phyloP scores from a whole-genome alignment of 2,113 vertebrate species.

The Isichthys henryi region DNA sequence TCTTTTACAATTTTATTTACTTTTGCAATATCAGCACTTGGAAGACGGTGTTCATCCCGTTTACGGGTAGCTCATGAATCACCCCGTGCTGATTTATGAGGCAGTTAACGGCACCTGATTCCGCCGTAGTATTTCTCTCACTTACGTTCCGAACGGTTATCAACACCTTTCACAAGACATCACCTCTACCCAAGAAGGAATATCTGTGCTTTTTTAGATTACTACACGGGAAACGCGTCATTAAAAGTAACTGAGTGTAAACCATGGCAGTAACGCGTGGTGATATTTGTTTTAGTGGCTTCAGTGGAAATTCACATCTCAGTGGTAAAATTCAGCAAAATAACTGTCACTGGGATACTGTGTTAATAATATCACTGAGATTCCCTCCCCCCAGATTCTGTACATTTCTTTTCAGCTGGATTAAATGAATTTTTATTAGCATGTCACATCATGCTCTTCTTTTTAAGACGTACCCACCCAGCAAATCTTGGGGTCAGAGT shows the following conservation, averaged over 20 bases:
- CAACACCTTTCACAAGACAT: not conserved
- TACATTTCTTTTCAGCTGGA: not conserved
- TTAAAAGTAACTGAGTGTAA: not conserved
- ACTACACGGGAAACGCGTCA: not conserved
- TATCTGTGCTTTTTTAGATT: not conserved
- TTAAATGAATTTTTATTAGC: not conserved
- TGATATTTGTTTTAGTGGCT: not conserved
- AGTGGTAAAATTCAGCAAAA: not conserved
- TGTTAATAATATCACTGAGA: not conserved
- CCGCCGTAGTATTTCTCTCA: not conserved
- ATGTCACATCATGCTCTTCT: not conserved
- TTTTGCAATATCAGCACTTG: not conserved
- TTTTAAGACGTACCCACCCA: not conserved
- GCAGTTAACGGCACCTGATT: not conserved
- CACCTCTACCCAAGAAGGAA: not conserved
- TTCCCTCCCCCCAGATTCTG: not conserved
- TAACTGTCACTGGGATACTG: not conserved
- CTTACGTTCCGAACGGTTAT: not conserved
- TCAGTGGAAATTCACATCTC: not conserved
- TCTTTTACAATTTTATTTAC: not conserved
- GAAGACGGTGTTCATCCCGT: not conserved
- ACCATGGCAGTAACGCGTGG: not conserved
- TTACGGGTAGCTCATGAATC: not conserved
- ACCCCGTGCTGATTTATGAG: not conserved
- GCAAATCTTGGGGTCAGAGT: not conserved